phyloP scores from a whole-genome alignment of 2,888 invertebrate species.

The Oegoconia quadripuncta region DNA sequence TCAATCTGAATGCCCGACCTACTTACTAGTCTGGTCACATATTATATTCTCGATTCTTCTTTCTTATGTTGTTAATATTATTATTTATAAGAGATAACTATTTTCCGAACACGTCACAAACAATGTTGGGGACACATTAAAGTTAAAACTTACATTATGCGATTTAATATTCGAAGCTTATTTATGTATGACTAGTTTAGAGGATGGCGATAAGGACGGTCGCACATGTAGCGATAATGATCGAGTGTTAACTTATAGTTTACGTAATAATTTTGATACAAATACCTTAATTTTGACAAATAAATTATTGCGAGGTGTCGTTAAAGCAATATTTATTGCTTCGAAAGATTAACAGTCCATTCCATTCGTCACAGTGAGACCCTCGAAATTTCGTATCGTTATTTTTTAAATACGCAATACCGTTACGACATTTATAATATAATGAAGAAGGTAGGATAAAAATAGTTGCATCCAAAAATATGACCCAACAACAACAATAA shows the following conservation, averaged over 20 bases:
- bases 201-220: conserved; percentile 79
- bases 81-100: neutral
- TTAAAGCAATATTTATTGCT: conserved; percentile 45
- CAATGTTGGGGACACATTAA: conserved; percentile 45
- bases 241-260: conserved; percentile 57
- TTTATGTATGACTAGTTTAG: conserved; percentile 73
- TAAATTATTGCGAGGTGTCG: conserved; percentile 64
- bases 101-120: conserved; percentile 19
- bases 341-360: conserved; percentile 31
- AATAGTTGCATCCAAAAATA: conserved; percentile 75
- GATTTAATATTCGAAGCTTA: conserved; percentile 60
- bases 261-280: conserved; percentile 59
- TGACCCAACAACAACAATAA: conserved; percentile 71
- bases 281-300: conserved; percentile 66
- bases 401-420: conserved; percentile 26
- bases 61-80: conserved; percentile 7
- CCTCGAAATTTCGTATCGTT: neutral
- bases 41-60: conserved; percentile 25
- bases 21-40: conserved; percentile 39
- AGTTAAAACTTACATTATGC: conserved; percentile 44
- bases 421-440: conserved; percentile 52
- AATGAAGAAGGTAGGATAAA: conserved; percentile 64
- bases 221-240: conserved; percentile 69
- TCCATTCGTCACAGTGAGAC: neutral
- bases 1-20: conserved; percentile 42